These are phyloP conservation scores for Hypomesus transpacificus DNA, from an alignment of 2,113 vertebrate species.

Conservation along the genomic window DNA sequence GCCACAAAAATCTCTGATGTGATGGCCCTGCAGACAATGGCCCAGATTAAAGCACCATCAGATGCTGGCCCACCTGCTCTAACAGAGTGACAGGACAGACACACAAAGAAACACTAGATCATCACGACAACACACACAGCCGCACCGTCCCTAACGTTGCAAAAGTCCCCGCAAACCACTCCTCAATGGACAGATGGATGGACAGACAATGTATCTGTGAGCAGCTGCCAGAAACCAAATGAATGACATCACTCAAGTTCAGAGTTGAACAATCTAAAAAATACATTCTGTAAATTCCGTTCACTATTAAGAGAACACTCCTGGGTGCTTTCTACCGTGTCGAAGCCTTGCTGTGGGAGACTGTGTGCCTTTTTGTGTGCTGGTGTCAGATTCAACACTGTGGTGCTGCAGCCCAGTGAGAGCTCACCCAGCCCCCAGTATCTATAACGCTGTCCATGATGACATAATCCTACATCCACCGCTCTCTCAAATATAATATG, in stretches of 20 bases:
- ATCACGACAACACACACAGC: neutral
- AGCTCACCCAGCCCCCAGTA: neutral
- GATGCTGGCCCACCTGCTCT: conserved; percentile 1
- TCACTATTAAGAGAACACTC: neutral
- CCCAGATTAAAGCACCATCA: conserved; percentile 43
- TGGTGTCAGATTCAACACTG: conserved; percentile 16
- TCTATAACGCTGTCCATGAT: conserved; percentile 18
- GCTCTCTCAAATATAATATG: conserved; percentile 28
- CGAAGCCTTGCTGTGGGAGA: conserved; percentile 1
- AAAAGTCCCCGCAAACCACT: neutral
- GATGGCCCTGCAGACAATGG: conserved; percentile 38
- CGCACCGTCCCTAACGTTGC: neutral
- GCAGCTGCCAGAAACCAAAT: conserved; percentile 5
- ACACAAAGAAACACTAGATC: neutral
- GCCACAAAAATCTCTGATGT: conserved; percentile 49
- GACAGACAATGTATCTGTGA: neutral
- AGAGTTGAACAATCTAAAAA: neutral
- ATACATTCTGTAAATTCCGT: neutral
- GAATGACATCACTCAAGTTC: neutral
- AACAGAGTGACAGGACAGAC: conserved; percentile 24
- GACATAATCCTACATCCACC: conserved; percentile 40
- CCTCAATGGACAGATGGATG: neutral
- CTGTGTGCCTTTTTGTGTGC: conserved; percentile 4
- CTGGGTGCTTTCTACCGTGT: conserved; percentile 5
- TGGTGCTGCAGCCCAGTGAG: conserved; percentile 22